Evolutionary conservation across 30 jellyfish, hydroid and myxozoan species (phyloP).

Genomic region (Aurelia sp.): DNA sequence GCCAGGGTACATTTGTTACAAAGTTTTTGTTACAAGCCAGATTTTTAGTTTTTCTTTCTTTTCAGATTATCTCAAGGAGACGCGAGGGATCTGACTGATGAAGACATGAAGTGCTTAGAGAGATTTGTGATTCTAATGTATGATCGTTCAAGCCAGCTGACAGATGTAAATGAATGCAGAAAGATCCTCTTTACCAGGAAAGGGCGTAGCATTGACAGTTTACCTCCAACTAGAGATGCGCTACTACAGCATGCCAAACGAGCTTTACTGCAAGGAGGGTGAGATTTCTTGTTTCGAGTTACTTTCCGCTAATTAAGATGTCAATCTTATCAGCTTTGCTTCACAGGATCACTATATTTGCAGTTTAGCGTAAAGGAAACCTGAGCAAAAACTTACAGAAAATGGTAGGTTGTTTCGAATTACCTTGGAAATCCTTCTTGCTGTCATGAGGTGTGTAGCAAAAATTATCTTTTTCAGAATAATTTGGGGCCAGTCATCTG

Average conservation of each 20-base stretch:
- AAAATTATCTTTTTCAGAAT: no score
- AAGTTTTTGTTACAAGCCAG: no score
- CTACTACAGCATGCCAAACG: conserved; percentile 35
- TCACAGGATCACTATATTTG: neutral
- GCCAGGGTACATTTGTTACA: no score
- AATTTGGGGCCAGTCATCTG: no score
- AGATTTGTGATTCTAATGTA: conserved; percentile 44
- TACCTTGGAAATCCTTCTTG: no score
- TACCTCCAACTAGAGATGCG: conserved; percentile 55
- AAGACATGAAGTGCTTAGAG: conserved; percentile 17
- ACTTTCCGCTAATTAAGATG: neutral
- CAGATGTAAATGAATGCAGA: conserved; percentile 21
- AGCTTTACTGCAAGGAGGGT: conserved; percentile 51
- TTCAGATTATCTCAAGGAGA: conserved; percentile 30
- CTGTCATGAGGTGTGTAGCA: no score
- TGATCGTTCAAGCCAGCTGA: conserved; percentile 49
- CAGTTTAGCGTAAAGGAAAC: neutral
- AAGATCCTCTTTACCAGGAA: conserved; percentile 43
- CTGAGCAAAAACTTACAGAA: neutral
- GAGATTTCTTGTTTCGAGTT: neutral
- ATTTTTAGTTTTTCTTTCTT: neutral
- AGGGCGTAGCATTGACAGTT: conserved; percentile 44
- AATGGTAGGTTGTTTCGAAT: no score
- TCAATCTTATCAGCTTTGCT: neutral
- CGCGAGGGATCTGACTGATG: conserved; percentile 1